phyloP scores from a whole-genome alignment of 1,140 invertebrate species.

The Oncopodura yosiiana region DNA sequence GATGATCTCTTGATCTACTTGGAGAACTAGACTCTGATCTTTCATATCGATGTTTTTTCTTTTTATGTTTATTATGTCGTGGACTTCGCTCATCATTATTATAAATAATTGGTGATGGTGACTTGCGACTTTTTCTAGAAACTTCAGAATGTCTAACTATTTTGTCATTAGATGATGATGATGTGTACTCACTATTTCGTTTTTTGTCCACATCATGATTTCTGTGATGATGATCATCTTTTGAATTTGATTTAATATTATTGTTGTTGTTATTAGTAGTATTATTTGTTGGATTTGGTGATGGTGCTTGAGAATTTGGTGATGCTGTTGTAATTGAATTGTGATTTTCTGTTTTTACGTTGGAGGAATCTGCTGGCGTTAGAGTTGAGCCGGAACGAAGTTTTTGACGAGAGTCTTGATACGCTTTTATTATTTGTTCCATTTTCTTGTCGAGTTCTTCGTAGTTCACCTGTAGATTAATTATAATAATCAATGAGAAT shows the following conservation, averaged over 20 bases:
- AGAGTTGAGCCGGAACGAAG: constrained; percentile 44
- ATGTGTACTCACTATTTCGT: too few species aligned
- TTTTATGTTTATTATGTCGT: constrained; percentile 28
- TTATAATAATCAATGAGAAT: constrained; percentile 6
- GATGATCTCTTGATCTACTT: constrained; percentile 27
- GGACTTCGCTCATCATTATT: constrained; percentile 11
- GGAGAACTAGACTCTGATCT: constrained; percentile 30
- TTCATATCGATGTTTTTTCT: constrained; percentile 16
- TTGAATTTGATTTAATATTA: too few species aligned
- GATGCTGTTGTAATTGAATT: too few species aligned
- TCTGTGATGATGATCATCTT: background rate
- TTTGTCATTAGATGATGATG: too few species aligned
- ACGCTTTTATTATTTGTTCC: constrained; percentile 59
- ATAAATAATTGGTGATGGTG: constrained; percentile 28
- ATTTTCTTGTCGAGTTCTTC: constrained; percentile 65
- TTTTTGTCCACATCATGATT: background rate
- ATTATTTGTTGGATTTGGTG: constrained; percentile 22
- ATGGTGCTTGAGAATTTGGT: constrained; percentile 39
- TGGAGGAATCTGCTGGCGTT: constrained; percentile 50
- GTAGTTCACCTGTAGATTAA: constrained; percentile 51
- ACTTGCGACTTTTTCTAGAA: constrained; percentile 17
- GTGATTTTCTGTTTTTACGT: too few species aligned
- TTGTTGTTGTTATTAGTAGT: too few species aligned
- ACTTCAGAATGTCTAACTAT: background rate
- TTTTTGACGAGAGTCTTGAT: constrained; percentile 63